phyloP scores from a whole-genome alignment of 2,888 invertebrate genomes.

The Encarsia formosa region DNA sequence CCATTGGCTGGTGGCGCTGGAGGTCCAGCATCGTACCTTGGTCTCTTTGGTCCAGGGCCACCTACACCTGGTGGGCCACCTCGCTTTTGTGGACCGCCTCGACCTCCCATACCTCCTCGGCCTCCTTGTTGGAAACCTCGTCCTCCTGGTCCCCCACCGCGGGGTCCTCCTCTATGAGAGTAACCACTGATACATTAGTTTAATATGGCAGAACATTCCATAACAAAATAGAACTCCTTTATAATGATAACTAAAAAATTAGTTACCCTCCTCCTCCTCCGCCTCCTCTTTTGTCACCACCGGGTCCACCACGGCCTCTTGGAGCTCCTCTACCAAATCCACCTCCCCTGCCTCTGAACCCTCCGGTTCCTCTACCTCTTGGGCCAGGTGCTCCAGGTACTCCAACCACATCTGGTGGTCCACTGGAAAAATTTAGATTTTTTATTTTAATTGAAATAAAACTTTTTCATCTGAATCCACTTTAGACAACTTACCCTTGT shows the following conservation, averaged over 20 bases:
- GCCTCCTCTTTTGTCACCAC: slow-evolving; percentile 38
- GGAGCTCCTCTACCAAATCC: slow-evolving; percentile 46
- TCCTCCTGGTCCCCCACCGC: slow-evolving; percentile 15
- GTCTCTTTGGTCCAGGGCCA: slow-evolving; percentile 58
- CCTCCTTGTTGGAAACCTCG: slow-evolving; percentile 50
- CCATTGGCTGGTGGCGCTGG: slow-evolving; percentile 46
- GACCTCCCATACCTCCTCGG: slow-evolving; percentile 50
- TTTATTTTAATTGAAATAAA: too few relatives aligned
- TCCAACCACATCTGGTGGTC: slow-evolving; percentile 43
- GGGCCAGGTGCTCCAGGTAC: slow-evolving; percentile 42
- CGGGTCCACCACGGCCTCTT: slow-evolving; percentile 40
- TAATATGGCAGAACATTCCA: background rate
- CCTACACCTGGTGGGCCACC: slow-evolving; percentile 56
- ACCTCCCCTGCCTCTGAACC: slow-evolving; percentile 44
- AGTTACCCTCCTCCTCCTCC: slow-evolving; percentile 50
- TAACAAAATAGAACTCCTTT: background rate
- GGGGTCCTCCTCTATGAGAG: slow-evolving; percentile 16
- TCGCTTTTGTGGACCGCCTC: slow-evolving; percentile 48
- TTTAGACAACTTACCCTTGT: slow-evolving; percentile 37
- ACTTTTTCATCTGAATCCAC: background rate
- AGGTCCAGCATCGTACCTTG: slow-evolving; percentile 47
- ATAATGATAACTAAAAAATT: background rate
- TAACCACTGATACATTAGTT: background rate
- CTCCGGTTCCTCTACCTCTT: slow-evolving; percentile 45
- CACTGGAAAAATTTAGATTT: slow-evolving; percentile 32